A percentile compares a stretch with the other conserved stretches of the same genome.
Conservation (phyloP, 2,888 invertebrate genomes). For the Trypoxylon attenuatum region DNA sequence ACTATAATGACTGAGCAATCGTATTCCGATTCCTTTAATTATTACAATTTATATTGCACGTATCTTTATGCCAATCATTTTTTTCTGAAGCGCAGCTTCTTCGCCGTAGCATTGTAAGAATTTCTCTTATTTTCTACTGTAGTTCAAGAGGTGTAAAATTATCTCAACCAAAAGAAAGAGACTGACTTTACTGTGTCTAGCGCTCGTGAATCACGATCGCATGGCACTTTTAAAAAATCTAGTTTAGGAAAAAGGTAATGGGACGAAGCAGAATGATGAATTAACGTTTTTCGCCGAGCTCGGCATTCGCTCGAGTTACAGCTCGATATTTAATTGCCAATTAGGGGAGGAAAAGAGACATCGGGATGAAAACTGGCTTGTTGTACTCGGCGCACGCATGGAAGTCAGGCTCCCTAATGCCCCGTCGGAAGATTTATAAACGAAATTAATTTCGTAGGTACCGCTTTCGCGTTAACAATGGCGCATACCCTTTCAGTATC, state of each 20-base stretch:
- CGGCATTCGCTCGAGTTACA: conserved; percentile 40
- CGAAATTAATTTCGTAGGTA: conserved; percentile 52
- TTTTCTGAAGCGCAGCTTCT: too few relatives aligned
- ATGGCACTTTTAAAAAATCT: conserved; percentile 8
- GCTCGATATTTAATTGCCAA: conserved; percentile 62
- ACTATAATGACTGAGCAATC: too few relatives aligned
- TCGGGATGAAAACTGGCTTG: conserved; percentile 46
- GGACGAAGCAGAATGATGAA: conserved; percentile 34
- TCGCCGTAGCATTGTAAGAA: too few relatives aligned
- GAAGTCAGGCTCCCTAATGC: conserved; percentile 45
- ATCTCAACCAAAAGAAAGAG: too few relatives aligned
- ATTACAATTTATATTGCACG: too few relatives aligned
- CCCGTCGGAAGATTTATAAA: conserved; percentile 49
- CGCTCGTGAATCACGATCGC: conserved; percentile 14
- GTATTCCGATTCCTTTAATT: too few relatives aligned
- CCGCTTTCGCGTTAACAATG: conserved; percentile 44
- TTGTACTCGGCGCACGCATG: conserved; percentile 36
- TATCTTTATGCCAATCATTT: too few relatives aligned
- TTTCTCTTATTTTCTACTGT: too few relatives aligned
- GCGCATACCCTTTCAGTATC: neutral
- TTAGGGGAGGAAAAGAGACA: conserved; percentile 50
- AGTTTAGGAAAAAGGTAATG: conserved; percentile 24
- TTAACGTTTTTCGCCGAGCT: conserved; percentile 33
- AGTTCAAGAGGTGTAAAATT: too few relatives aligned
- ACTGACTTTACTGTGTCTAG: neutral